These are phyloP conservation scores for Apteryx owenii DNA, from an alignment of 2,113 vertebrate genomes.

Conservation along the genomic window DNA sequence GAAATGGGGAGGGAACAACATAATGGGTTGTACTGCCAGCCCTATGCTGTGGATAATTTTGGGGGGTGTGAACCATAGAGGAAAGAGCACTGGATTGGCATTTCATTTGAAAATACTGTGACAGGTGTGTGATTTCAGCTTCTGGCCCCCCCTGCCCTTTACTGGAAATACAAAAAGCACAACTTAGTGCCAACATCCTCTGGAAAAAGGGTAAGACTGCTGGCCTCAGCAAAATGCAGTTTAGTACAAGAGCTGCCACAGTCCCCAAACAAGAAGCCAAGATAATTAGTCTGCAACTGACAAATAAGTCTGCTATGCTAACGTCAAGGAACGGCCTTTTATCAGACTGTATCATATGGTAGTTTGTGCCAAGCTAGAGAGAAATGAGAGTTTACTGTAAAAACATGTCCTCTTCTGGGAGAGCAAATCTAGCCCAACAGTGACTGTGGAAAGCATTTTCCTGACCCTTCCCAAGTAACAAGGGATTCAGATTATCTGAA, in stretches of 20 bases:
- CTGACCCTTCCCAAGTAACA: neutral
- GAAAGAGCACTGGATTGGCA: neutral
- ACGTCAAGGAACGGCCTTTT: constrained; percentile 46
- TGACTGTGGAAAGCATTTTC: neutral
- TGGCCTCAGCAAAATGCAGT: constrained; percentile 23
- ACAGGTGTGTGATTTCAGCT: neutral
- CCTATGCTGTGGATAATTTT: too few species aligned
- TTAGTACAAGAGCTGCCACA: neutral
- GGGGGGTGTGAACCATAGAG: too few species aligned
- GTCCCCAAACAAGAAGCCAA: constrained; percentile 20
- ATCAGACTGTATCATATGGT: constrained; percentile 14
- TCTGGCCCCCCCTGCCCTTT: neutral
- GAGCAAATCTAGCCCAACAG: neutral
- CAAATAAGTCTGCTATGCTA: constrained; percentile 49
- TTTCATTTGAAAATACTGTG: neutral
- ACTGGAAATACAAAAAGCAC: neutral
- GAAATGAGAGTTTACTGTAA: constrained; percentile 17
- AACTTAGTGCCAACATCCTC: neutral
- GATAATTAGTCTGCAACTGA: constrained; percentile 54
- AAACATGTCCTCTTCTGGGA: neutral
- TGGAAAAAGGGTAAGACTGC: constrained; percentile 18
- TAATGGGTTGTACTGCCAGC: neutral
- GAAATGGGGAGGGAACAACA: neutral
- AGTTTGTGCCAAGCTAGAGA: neutral
- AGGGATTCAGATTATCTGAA: neutral